Base-by-base conservation (phyloP, 2,113 vertebrate genomes). In the Rhabdomys dilectus region DNA sequence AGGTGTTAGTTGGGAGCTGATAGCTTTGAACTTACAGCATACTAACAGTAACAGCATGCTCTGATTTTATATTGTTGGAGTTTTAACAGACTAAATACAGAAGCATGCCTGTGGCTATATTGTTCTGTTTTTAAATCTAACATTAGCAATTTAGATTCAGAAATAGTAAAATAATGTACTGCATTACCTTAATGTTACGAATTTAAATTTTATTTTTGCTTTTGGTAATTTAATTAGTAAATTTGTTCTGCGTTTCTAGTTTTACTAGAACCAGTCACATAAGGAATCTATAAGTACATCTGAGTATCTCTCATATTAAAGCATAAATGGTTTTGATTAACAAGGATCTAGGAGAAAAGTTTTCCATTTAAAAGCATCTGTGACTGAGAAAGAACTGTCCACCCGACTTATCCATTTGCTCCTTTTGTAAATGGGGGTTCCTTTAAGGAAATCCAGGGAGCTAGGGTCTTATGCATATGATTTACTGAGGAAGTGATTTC, bases 361-460 rank as follows among this genome's bases (percentile, higher is more conserved):
- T 96, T 95, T 87, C 80, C 24, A 92, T 62, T 92, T 64, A 88
- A 91, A 96, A 36, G 1, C 42, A 85, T 94, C 58, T 96, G 80
- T 90, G n/a, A 34, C 82, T 82, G 73, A 87, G 51, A 90, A 86
- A 89, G 26, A 7, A 73, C 19, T 78, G 29, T 62, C 73, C 73
- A 68, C 31, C 26, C 95, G 88, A 88, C 5, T 26, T 26, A 75
- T 5, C 34, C 56, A 45, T 78, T 97, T 81, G 22, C 45, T 94
- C 45, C 39, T 89, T 16, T 94, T 15, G 22, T 81, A 86, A 24
- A 39, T 3, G 66, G 60, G 51, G 3, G 68, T 97, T 96, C n/a
- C 72, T 85, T 53, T 1, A 88, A n/a, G 64, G 48, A 95, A 21
- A 96, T 45, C 64, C 42, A 39, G 64, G 29, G 19, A 75, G 39